These are phyloP conservation scores for Allacma fusca DNA, from an alignment of 2,888 invertebrate genomes.

Conservation along the genomic window DNA sequence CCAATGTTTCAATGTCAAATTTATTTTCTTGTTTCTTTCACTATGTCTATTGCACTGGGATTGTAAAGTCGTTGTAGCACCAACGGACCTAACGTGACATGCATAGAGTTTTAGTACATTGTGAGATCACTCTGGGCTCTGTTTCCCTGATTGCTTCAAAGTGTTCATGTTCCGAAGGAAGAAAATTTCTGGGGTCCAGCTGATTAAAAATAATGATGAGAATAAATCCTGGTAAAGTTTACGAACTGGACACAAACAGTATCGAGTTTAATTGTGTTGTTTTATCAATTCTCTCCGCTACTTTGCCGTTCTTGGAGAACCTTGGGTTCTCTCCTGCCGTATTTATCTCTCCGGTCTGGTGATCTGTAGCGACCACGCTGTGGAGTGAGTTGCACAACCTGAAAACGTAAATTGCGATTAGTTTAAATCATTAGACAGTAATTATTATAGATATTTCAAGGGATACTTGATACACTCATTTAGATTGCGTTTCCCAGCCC, in stretches of 20 bases:
- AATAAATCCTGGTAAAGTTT: neutral
- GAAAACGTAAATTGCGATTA: conserved; percentile 4
- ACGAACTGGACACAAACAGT: neutral
- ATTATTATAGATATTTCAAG: too few relatives aligned
- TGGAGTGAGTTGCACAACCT: neutral
- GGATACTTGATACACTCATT: too few relatives aligned
- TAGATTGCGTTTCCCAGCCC: too few relatives aligned
- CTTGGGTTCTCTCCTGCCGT: too few relatives aligned
- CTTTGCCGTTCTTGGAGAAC: neutral
- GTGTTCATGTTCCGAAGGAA: neutral
- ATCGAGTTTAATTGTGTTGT: neutral
- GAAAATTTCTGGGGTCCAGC: neutral
- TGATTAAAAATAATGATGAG: conserved; percentile 12
- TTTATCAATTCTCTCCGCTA: neutral
- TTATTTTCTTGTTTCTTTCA: neutral
- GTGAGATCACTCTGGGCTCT: neutral
- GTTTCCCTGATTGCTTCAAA: conserved; percentile 8
- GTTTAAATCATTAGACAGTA: conserved; percentile 2
- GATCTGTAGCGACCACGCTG: neutral
- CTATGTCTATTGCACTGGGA: neutral
- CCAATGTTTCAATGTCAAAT: conserved; percentile 25
- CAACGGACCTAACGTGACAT: neutral
- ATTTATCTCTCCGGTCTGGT: too few relatives aligned
- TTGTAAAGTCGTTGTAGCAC: neutral
- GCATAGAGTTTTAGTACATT: neutral